Evolutionary conservation across 2,113 vertebrate genomes (phyloP).

Genomic region (Myotis davidii): DNA sequence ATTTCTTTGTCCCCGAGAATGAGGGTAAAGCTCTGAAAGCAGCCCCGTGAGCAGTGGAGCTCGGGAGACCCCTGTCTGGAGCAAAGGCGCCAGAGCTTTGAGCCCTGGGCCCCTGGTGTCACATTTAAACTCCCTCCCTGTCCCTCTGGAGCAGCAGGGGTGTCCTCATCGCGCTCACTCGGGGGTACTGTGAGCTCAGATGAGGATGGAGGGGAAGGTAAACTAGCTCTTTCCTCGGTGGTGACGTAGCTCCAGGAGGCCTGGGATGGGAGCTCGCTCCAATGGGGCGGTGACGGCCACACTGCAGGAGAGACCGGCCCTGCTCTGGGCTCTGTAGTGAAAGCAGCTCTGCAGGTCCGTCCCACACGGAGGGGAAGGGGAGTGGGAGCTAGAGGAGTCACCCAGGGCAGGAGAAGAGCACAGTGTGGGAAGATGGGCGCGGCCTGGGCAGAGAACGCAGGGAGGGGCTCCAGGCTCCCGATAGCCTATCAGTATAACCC

Average conservation of each 20-base stretch:
- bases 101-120: background rate
- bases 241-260: background rate
- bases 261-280: background rate
- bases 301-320: background rate
- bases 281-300: too few relatives aligned
- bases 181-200: background rate
- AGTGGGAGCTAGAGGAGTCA: fast-evolving
- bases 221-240: background rate
- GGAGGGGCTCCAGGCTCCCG: background rate
- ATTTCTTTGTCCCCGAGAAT: background rate
- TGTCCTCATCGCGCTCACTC: background rate
- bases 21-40: background rate
- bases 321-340: background rate
- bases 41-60: background rate
- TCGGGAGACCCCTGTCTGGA: background rate
- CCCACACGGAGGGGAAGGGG: too few relatives aligned
- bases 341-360: background rate
- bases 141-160: background rate
- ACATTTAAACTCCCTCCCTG: background rate
- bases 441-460: background rate
- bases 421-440: background rate
- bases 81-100: too few relatives aligned
- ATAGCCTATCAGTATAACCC: too few relatives aligned
- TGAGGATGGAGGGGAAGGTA: background rate
- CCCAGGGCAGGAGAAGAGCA: background rate